Base-by-base conservation (phyloP, 2,888 invertebrate genomes). In the Microctonus brassicae region DNA sequence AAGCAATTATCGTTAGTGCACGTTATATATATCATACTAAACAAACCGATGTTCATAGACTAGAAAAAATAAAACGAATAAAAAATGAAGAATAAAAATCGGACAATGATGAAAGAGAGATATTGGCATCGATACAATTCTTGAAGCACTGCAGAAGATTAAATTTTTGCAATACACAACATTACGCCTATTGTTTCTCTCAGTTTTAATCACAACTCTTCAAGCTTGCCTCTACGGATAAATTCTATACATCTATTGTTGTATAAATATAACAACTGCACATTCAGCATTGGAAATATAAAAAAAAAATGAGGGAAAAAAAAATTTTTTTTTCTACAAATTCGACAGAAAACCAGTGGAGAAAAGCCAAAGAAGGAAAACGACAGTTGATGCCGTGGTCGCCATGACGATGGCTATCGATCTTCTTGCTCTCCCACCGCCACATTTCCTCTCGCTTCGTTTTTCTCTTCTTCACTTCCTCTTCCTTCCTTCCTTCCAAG, bases 361-460 rank as follows among this genome's bases (percentile, higher is more conserved):
- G 10, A 55, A 63, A 61, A 68, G 55, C 36, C 29, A 60, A 55
- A 70, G 66, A 70, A 64, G n/a, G 69, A 69, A 70, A 66, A 69
- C 47, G 72, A 75, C 72, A 77, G 79, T 80, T 78, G 78, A 80
- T 79, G 79, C 76, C 75, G 80, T 80, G 81, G 82, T 82, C 80
- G 80, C 79, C 80, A 82, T 82, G 83, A 80, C 83, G 81, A 83
- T 83, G 81, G 79, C 70, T 82, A 83, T 82, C 79, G 82, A 82
- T 82, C 77, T 75, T 72, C 76, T 76, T 74, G 73, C 76, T 77
- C 78, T 74, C 75, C 77, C 71, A 61, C 47, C 69, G 58, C 65
- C 70, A 73, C 65, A 42, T 69, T 71, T 62, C 61, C 47, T 61
- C 55, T 53, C 22, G 53, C 55, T 73, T 47, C 17, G 47, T 47